These are phyloP conservation scores for Malacosoma neustria DNA, from an alignment of 2,888 invertebrate genomes.

Conservation along the genomic window DNA sequence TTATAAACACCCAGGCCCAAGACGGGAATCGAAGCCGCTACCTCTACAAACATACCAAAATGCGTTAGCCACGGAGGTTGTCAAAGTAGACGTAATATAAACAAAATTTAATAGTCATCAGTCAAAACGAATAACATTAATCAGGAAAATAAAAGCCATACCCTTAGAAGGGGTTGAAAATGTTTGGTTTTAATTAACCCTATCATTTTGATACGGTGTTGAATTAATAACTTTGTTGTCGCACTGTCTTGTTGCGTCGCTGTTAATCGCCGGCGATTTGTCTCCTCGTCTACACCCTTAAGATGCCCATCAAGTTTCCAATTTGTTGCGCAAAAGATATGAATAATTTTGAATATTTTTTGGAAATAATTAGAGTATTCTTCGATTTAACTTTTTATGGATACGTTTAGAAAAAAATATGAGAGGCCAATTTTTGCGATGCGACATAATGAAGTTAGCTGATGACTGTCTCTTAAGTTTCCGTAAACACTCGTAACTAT, in stretches of 20 bases:
- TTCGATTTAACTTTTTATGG: no score
- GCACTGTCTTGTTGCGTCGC: conserved; percentile 47
- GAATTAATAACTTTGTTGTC: conserved; percentile 45
- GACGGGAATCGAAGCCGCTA: no score
- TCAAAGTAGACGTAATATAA: no score
- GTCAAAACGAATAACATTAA: neutral
- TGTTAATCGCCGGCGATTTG: conserved; percentile 50
- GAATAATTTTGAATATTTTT: neutral
- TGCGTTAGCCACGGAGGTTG: no score
- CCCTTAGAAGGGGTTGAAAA: conserved; percentile 19
- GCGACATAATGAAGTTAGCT: no score
- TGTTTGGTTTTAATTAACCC: conserved; percentile 68
- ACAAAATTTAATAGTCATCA: neutral
- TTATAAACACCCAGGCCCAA: no score
- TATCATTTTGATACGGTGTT: conserved; percentile 29
- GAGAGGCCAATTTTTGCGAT: no score
- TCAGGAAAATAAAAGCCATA: conserved; percentile 10
- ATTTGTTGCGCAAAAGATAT: neutral
- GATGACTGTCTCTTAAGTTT: no score
- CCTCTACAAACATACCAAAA: no score
- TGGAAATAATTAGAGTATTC: no score
- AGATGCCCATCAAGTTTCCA: neutral
- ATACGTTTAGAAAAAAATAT: no score
- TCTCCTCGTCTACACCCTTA: conserved; percentile 15
- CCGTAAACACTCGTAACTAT: no score